Conservation (phyloP, 2,888 invertebrate species). For the Sarcophaga variegata region DNA sequence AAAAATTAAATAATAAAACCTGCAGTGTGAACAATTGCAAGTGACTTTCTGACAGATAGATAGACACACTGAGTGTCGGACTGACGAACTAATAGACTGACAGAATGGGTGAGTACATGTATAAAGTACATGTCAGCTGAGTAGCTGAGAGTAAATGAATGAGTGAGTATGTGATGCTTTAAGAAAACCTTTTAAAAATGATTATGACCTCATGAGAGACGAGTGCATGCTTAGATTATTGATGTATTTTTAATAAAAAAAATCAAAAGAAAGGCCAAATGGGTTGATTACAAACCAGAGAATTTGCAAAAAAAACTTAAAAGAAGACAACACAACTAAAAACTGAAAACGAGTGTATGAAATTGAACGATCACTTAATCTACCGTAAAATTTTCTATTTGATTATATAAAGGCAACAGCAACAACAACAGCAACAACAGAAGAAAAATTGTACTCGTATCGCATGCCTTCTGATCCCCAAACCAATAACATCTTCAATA, state of each 20-base stretch:
- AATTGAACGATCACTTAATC: constrained; percentile 67
- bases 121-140: not conserved
- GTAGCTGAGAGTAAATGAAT: constrained; percentile 1
- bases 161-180: constrained; percentile 33
- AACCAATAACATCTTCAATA: not conserved
- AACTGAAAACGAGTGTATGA: not conserved
- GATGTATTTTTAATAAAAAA: constrained; percentile 56
- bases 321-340: not conserved
- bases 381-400: constrained; percentile 56
- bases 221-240: constrained; percentile 56
- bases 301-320: constrained; percentile 2
- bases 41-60: constrained; percentile 12
- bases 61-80: not conserved
- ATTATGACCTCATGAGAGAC: constrained; percentile 60
- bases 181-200: constrained; percentile 29
- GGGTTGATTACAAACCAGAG: constrained; percentile 61
- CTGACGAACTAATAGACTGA: not conserved
- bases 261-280: constrained; percentile 53
- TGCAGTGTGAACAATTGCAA: constrained; percentile 41
- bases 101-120: not conserved
- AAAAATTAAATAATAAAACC: not conserved
- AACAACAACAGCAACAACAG: not conserved
- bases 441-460: no score
- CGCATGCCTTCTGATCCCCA: not conserved
- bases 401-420: not conserved